These are phyloP conservation scores for Glaucomys volans DNA, from an alignment of 2,113 vertebrate genomes.

Conservation along the genomic window DNA sequence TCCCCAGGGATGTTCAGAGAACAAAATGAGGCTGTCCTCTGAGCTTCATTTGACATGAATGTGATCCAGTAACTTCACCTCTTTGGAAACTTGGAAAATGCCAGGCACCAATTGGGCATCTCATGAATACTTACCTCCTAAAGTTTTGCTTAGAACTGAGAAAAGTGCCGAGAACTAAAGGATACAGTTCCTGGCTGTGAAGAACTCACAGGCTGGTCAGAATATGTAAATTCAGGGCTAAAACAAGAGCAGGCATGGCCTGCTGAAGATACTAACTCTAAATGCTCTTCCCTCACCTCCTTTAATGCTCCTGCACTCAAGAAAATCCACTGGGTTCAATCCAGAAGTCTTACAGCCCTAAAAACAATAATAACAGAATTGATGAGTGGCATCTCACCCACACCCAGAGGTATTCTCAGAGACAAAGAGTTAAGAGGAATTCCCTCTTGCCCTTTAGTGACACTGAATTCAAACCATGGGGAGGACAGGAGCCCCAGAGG, in stretches of 20 bases:
- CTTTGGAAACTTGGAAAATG: background rate
- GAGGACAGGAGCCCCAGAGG: constrained; percentile 58
- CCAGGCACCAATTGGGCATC: background rate
- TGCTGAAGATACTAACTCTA: background rate
- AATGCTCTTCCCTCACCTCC: constrained; percentile 22
- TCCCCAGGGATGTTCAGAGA: background rate
- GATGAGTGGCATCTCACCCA: constrained; percentile 25
- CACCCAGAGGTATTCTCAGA: constrained; percentile 66
- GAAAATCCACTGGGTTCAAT: constrained; percentile 67
- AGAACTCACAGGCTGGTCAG: background rate
- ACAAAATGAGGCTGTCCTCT: background rate
- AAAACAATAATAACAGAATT: constrained; percentile 68
- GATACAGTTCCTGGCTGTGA: background rate
- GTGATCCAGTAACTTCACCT: constrained; percentile 15
- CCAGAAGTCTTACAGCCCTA: constrained; percentile 39
- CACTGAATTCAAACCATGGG: constrained; percentile 72
- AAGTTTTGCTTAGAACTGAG: background rate
- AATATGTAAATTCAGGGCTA: background rate
- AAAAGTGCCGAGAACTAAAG: background rate
- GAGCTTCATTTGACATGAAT: background rate
- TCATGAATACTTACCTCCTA: background rate
- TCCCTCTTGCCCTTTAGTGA: constrained; percentile 69
- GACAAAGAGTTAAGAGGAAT: constrained; percentile 59
- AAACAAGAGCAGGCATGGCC: background rate
- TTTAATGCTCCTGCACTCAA: constrained; percentile 72